Conservation (phyloP, 2,888 invertebrate species). For the Achlya flavicornis region DNA sequence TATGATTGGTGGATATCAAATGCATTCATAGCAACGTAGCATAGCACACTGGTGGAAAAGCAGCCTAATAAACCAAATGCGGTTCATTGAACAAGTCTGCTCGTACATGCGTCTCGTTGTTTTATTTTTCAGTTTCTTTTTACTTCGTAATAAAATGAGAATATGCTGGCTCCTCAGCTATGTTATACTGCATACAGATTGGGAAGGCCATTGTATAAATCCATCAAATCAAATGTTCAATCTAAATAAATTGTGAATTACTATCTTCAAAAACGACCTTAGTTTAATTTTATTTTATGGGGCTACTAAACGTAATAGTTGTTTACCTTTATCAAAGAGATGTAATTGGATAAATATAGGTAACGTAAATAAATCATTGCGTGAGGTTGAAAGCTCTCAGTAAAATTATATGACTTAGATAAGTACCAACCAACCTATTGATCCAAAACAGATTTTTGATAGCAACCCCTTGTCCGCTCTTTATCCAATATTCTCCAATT, state of each 20-base stretch:
- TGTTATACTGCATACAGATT: background rate
- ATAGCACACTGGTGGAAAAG: too few relatives aligned
- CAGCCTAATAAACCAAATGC: conserved; percentile 7
- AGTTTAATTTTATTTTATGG: background rate
- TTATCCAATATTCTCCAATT: background rate
- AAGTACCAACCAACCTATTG: background rate
- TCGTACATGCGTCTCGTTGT: background rate
- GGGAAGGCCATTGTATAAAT: background rate
- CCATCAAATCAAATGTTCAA: background rate
- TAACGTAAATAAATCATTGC: background rate
- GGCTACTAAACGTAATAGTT: background rate
- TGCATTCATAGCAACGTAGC: too few relatives aligned
- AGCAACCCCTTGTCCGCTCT: background rate
- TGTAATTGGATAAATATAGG: background rate
- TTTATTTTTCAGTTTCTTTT: background rate
- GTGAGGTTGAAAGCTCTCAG: background rate
- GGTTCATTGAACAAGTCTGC: background rate
- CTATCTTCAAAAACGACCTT: background rate
- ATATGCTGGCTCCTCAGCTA: background rate
- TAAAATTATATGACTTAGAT: background rate
- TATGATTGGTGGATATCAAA: too few relatives aligned
- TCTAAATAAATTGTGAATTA: background rate
- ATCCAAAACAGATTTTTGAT: background rate
- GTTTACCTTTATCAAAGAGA: background rate
- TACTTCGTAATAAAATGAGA: background rate